Conservation (phyloP, 2,797 vertebrate species). For the Urophycis tenuis region DNA sequence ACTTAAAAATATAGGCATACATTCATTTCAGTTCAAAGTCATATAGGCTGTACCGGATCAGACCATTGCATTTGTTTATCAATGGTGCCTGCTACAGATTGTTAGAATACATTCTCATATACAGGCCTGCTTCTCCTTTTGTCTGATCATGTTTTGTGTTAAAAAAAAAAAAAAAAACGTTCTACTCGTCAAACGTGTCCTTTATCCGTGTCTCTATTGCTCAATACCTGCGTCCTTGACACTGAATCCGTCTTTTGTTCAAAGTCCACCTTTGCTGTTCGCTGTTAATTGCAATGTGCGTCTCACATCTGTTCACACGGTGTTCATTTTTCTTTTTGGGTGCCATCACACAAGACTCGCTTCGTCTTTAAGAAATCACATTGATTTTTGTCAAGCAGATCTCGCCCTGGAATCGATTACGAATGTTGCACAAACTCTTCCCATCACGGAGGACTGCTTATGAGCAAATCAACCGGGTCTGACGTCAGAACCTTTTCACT, state of each 20-base stretch:
- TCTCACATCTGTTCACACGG: not conserved
- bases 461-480: not conserved
- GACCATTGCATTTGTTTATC: not conserved
- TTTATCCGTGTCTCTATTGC: too few relatives aligned
- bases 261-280: not conserved
- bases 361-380: not conserved
- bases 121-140: not conserved
- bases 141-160: not conserved
- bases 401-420: not conserved
- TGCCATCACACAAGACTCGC: not conserved
- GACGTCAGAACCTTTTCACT: not conserved
- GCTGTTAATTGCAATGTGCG: not conserved
- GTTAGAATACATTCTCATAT: not conserved
- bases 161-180: too few relatives aligned
- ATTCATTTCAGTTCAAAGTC: not conserved
- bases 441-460: not conserved
- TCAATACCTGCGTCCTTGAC: not conserved
- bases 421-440: slow-evolving; percentile 27
- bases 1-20: too few relatives aligned
- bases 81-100: not conserved
- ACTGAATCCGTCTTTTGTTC: not conserved
- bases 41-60: not conserved
- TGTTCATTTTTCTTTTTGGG: not conserved
- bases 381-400: too few relatives aligned
- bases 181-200: not conserved